Conservation (phyloP, 1,140 invertebrate genomes). For the Metopolophium dirhodum region DNA sequence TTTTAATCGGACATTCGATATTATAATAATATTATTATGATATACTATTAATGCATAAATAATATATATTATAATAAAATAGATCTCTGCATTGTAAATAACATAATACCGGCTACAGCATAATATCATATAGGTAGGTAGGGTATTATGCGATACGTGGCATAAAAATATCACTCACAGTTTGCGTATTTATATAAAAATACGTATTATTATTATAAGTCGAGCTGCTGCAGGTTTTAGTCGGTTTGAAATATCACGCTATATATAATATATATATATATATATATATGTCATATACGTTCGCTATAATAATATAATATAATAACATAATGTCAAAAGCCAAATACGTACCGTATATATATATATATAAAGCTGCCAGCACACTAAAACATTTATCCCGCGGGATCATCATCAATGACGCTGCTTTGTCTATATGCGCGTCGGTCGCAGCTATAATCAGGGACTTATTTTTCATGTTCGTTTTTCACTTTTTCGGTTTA, state of each 20-base stretch:
- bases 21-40: not conserved
- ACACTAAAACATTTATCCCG: not conserved
- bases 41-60: not conserved
- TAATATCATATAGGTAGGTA: not conserved
- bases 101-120: too few species aligned
- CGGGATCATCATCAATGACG: conserved; percentile 30
- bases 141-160: not conserved
- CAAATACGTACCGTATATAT: not conserved
- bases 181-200: not conserved
- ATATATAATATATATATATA: too few species aligned
- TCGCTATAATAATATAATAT: not conserved
- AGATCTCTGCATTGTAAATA: not conserved
- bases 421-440: not conserved
- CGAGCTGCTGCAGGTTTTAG: not conserved
- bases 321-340: conserved; percentile 15
- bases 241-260: not conserved
- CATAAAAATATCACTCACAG: not conserved
- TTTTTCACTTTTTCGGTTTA: conserved; percentile 21
- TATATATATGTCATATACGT: not conserved
- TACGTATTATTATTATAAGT: not conserved
- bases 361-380: not conserved
- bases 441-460: not conserved
- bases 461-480: conserved; percentile 32
- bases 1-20: not conserved
- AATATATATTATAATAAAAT: not conserved